Percentiles rank a stretch among this genome's conserved stretches.
Conservation (phyloP, 1,140 invertebrate species). For the Sipha flava region DNA sequence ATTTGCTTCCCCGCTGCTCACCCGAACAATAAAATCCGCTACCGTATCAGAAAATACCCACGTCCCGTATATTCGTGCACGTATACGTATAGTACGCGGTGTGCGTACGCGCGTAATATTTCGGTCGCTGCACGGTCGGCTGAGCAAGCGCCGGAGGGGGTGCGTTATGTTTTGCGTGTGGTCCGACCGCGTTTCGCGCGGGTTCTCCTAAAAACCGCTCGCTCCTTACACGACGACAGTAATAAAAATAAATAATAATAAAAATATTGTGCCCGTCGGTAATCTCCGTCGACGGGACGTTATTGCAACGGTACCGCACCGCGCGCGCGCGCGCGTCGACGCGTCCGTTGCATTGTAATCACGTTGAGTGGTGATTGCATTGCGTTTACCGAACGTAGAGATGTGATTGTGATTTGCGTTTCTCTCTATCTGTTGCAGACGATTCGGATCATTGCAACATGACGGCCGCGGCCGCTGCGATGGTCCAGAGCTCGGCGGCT, state of each 20-base stretch:
- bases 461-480: conserved; percentile 36
- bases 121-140: not conserved
- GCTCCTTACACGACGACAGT: too few species aligned
- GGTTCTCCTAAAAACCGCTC: too few species aligned
- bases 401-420: not conserved
- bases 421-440: conserved; percentile 28
- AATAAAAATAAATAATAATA: too few species aligned
- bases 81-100: not conserved
- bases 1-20: conserved; percentile 11
- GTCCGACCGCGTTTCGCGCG: not conserved
- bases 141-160: not conserved
- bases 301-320: too few species aligned
- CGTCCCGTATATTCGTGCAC: not conserved
- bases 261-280: too few species aligned
- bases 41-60: conserved; percentile 17
- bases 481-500: conserved; percentile 44
- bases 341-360: too few species aligned
- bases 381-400: too few species aligned
- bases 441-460: conserved; percentile 36
- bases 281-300: too few species aligned
- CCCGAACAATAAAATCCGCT: conserved; percentile 24
- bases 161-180: not conserved
- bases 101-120: not conserved
- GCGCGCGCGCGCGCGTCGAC: too few species aligned
- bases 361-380: too few species aligned